Conservation (phyloP, 2,113 vertebrate genomes). For the Aramus guarauna region DNA sequence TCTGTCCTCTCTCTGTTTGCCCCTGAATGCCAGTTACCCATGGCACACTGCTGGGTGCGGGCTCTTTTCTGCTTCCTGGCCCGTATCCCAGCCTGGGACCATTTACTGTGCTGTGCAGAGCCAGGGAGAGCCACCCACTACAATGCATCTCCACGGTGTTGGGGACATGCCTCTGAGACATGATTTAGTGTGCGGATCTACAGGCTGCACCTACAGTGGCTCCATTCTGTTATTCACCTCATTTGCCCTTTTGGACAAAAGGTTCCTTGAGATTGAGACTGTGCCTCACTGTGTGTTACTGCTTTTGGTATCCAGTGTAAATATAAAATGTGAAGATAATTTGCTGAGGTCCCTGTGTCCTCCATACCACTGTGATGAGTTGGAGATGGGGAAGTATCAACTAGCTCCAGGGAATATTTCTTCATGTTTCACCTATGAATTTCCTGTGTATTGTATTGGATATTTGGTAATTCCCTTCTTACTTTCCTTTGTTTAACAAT, state of each 20-base stretch:
- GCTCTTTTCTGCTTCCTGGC: neutral
- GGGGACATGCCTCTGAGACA: neutral
- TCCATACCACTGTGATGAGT: neutral
- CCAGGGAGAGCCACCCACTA: neutral
- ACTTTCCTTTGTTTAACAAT: neutral
- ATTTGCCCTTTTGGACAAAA: neutral
- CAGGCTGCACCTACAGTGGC: neutral
- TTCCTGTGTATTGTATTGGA: neutral
- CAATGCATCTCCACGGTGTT: neutral
- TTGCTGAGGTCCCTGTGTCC: neutral
- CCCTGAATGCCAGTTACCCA: neutral
- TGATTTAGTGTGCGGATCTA: neutral
- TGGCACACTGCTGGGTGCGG: accelerated
- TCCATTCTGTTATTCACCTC: neutral
- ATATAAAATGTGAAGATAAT: neutral
- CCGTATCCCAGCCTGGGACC: neutral
- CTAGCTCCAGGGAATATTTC: neutral
- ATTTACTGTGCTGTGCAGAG: neutral
- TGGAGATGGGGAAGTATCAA: neutral
- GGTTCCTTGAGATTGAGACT: neutral
- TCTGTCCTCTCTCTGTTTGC: neutral
- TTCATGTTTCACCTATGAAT: neutral
- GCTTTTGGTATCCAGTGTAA: neutral
- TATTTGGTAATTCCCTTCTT: neutral
- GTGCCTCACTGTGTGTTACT: neutral